Percentiles rank a stretch among this genome's conserved stretches.
These are phyloP conservation scores for Wasmannia auropunctata DNA, from an alignment of 1,140 invertebrate genomes.

Conservation along the genomic window DNA sequence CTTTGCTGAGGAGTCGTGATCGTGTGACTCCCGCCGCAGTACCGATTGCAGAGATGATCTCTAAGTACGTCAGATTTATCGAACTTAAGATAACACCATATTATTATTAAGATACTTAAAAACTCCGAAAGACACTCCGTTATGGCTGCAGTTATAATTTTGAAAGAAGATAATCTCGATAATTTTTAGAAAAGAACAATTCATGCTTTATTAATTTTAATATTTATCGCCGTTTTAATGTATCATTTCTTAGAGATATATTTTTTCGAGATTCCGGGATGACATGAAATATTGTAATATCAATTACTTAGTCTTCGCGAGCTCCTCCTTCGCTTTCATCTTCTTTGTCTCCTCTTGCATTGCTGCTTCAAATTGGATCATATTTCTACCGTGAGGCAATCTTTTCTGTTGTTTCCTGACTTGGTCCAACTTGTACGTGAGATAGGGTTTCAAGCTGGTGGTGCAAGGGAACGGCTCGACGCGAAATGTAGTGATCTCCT, in stretches of 20 bases:
- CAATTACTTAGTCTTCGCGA: constrained; percentile 64
- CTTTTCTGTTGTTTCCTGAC: constrained; percentile 86
- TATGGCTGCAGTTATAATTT: not conserved
- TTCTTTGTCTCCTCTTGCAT: constrained; percentile 71
- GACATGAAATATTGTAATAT: not conserved
- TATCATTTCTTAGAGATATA: not conserved
- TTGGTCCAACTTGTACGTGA: constrained; percentile 89
- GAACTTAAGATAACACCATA: not conserved
- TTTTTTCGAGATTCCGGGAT: not conserved
- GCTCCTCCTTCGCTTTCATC: constrained; percentile 57
- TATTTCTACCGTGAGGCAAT: constrained; percentile 80
- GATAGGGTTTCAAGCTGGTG: constrained; percentile 87
- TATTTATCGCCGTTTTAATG: not conserved
- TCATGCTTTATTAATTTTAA: not conserved
- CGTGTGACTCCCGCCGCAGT: constrained; percentile 91
- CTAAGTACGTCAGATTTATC: constrained; percentile 59
- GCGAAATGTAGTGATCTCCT: constrained; percentile 83
- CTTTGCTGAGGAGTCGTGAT: constrained; percentile 88
- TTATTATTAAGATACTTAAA: not conserved
- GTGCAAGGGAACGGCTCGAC: constrained; percentile 83
- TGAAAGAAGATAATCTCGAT: not conserved
- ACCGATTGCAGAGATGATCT: constrained; percentile 89
- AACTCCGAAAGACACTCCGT: not conserved
- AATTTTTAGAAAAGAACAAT: not conserved
- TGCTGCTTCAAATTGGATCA: constrained; percentile 81